These are phyloP conservation scores for Orycteropus afer DNA, from an alignment of 2,113 vertebrate genomes.

Conservation along the genomic window DNA sequence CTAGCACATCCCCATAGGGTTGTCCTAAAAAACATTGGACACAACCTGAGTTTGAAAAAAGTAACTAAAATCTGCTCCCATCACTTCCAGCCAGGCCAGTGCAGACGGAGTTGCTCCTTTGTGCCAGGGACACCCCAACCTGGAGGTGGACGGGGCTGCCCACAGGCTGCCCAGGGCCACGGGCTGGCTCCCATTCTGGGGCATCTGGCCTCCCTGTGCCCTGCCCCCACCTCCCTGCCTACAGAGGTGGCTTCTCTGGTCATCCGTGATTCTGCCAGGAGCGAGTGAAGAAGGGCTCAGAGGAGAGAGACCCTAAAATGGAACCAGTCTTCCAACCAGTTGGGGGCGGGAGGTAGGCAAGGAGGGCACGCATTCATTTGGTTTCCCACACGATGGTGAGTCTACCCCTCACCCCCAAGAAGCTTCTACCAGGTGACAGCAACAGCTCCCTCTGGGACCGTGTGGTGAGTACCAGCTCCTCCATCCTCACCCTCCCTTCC, in stretches of 20 bases:
- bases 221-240: not conserved
- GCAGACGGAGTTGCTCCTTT: not conserved
- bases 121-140: not conserved
- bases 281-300: not conserved
- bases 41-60: not conserved
- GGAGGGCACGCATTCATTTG: rapidly evolving
- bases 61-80: not conserved
- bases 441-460: not conserved
- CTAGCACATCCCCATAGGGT: rapidly evolving
- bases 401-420: not conserved
- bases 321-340: rapidly evolving
- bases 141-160: rapidly evolving
- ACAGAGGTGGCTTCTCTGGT: not conserved
- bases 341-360: rapidly evolving
- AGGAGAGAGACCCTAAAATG: not conserved
- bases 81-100: not conserved
- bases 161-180: not conserved
- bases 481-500: too few relatives aligned
- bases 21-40: not conserved
- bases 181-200: not conserved
- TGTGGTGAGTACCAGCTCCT: too few relatives aligned
- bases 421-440: not conserved
- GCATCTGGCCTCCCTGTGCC: not conserved
- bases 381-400: not conserved
- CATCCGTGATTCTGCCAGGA: not conserved